A percentile compares a stretch with the other conserved stretches of the same genome.
These are phyloP conservation scores for Chaenogobius annularis DNA, from an alignment of 2,113 vertebrate genomes.

Conservation along the genomic window DNA sequence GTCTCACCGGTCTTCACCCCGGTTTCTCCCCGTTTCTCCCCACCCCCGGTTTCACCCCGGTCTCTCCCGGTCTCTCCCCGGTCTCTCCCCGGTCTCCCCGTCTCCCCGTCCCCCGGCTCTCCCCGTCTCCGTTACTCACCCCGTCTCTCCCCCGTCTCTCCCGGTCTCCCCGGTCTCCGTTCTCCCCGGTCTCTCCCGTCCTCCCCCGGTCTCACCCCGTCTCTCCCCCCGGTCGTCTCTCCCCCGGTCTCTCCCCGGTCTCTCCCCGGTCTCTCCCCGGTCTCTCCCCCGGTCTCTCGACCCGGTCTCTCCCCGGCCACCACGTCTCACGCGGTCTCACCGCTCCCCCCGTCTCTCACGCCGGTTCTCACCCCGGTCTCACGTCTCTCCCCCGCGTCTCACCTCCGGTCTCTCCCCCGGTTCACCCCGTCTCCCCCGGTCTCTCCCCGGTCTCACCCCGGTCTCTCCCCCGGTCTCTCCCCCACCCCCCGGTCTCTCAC, in stretches of 20 bases:
- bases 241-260: neutral
- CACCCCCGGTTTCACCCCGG: neutral
- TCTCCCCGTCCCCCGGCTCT: neutral
- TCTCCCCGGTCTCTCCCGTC: neutral
- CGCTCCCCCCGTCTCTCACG: too few relatives aligned
- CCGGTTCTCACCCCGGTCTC: neutral
- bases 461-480: neutral
- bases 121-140: neutral
- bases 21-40: neutral
- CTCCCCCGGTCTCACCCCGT: neutral
- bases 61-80: neutral
- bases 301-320: neutral
- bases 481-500: neutral
- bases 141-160: neutral
- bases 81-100: too few relatives aligned
- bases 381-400: neutral
- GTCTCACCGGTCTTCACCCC: neutral
- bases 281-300: neutral
- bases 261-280: too few relatives aligned
- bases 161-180: neutral
- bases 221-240: conserved; percentile 25
- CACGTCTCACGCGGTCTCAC: neutral
- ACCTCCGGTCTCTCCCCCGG: neutral
- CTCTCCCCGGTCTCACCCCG: neutral
- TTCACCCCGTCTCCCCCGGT: too few relatives aligned